Conservation (phyloP, 2,888 invertebrate genomes). For the Hecatera dysodea region DNA sequence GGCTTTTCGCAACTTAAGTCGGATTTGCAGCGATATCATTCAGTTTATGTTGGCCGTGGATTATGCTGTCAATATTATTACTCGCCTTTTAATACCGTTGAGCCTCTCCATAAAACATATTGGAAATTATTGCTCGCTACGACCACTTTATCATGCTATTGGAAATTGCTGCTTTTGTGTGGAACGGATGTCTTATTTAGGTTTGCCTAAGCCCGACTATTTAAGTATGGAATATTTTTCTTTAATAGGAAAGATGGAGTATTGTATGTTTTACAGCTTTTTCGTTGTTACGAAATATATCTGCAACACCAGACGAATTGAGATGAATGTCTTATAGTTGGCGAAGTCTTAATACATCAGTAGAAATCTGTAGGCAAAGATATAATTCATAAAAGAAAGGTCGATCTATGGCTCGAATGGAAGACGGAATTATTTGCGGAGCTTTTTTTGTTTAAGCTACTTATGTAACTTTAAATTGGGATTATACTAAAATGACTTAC, state of each 20-base stretch:
- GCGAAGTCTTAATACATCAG: no score
- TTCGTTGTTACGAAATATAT: not conserved
- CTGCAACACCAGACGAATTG: not conserved
- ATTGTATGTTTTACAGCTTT: not conserved
- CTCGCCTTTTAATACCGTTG: slow-evolving; percentile 89
- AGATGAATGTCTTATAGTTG: no score
- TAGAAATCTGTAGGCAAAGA: no score
- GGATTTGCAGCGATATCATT: slow-evolving; percentile 86
- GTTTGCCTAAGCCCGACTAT: slow-evolving; percentile 20
- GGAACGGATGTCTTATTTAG: slow-evolving; percentile 60
- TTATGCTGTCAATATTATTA: slow-evolving; percentile 90
- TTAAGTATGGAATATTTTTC: slow-evolving; percentile 3
- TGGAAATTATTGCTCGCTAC: slow-evolving; percentile 84
- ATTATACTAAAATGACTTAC: no score
- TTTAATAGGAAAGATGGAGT: not conserved
- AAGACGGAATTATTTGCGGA: no score
- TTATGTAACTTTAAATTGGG: no score
- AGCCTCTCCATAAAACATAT: slow-evolving; percentile 88
- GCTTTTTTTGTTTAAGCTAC: no score
- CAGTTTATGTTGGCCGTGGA: slow-evolving; percentile 84
- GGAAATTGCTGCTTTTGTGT: slow-evolving; percentile 69
- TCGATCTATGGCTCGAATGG: not conserved
- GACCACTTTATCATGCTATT: slow-evolving; percentile 75
- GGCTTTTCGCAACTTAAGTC: slow-evolving; percentile 82
- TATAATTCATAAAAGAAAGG: no score